Percentiles rank a stretch among this genome's conserved stretches.
Conservation (phyloP, 2,113 vertebrate genomes). For the Cairina moschata region DNA sequence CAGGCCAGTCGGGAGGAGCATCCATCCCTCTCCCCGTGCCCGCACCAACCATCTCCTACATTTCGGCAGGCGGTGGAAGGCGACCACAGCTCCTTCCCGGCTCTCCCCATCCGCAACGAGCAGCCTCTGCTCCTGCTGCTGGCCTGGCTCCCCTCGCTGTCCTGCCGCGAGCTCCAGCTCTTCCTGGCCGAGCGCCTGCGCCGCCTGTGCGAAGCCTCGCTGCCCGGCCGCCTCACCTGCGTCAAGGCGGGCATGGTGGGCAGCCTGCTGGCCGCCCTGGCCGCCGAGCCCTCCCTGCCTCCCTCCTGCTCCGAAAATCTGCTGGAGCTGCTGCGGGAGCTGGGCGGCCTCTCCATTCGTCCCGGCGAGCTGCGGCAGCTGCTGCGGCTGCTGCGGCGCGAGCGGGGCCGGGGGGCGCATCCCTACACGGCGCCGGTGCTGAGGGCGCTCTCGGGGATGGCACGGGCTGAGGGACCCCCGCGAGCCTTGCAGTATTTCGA, state of each 20-base stretch:
- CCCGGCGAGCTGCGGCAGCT: conserved; percentile 88
- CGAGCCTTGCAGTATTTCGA: conserved; percentile 92
- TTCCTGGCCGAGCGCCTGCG: conserved; percentile 87
- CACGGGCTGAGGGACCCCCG: conserved; percentile 76
- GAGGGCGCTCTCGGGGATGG: conserved; percentile 88
- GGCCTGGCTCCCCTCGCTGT: conserved; percentile 88
- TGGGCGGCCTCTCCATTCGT: conserved; percentile 88
- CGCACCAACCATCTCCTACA: accelerated
- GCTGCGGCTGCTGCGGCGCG: conserved; percentile 78
- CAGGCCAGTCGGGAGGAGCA: accelerated
- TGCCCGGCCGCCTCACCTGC: conserved; percentile 88
- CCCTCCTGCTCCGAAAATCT: conserved; percentile 84
- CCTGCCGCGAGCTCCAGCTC: conserved; percentile 84
- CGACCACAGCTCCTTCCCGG: conserved; percentile 76
- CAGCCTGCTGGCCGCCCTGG: conserved; percentile 82
- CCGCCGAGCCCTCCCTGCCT: conserved; percentile 74
- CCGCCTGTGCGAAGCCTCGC: conserved; percentile 84
- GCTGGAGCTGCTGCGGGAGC: conserved; percentile 84
- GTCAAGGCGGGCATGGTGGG: conserved; percentile 92
- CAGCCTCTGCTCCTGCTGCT: conserved; percentile 90
- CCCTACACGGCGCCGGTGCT: conserved; percentile 79
- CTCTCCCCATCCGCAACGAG: conserved; percentile 87
- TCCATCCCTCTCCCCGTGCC: neutral
- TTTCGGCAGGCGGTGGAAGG: conserved; percentile 88
- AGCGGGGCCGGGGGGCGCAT: conserved; percentile 59